Percentiles rank a stretch among this genome's conserved stretches.
phyloP scores from a whole-genome alignment of 1,140 invertebrate genomes.

The Zaprionus inermis region DNA sequence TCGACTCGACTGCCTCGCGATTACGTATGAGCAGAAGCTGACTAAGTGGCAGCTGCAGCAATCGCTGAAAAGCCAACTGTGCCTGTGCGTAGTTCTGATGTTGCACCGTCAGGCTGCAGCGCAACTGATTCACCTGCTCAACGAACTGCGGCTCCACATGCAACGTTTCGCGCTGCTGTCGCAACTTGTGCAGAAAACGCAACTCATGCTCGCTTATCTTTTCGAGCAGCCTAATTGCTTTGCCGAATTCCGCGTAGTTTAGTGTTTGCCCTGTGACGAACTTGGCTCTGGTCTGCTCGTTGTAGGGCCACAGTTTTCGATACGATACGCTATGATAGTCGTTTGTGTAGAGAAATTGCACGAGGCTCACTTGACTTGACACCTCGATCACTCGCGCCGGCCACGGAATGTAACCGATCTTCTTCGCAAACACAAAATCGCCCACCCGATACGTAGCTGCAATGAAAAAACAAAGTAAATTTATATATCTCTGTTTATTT shows the following conservation, averaged over 20 bases:
- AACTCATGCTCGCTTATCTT: neutral
- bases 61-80: constrained; percentile 18
- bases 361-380: neutral
- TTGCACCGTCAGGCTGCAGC: neutral
- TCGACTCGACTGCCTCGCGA: constrained; percentile 25
- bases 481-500: too few species aligned
- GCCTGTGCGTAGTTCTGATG: constrained; percentile 21
- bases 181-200: constrained; percentile 15
- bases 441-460: constrained; percentile 8
- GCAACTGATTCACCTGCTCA: constrained; percentile 21
- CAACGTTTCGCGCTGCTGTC: neutral
- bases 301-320: constrained; percentile 44
- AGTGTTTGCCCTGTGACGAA: constrained; percentile 23
- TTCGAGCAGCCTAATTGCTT: constrained; percentile 34
- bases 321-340: constrained; percentile 18
- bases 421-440: constrained; percentile 47
- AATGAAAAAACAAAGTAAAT: neutral
- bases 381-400: constrained; percentile 24
- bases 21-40: constrained; percentile 43
- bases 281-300: constrained; percentile 16
- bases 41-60: constrained; percentile 27
- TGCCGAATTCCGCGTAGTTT: constrained; percentile 13
- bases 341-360: constrained; percentile 24
- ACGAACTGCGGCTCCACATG: constrained; percentile 29
- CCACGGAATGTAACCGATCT: constrained; percentile 36